A percentile compares a stretch with the other conserved stretches of the same genome.
These are phyloP conservation scores for Carcina quercana DNA, from an alignment of 2,888 invertebrate species.

Conservation along the genomic window DNA sequence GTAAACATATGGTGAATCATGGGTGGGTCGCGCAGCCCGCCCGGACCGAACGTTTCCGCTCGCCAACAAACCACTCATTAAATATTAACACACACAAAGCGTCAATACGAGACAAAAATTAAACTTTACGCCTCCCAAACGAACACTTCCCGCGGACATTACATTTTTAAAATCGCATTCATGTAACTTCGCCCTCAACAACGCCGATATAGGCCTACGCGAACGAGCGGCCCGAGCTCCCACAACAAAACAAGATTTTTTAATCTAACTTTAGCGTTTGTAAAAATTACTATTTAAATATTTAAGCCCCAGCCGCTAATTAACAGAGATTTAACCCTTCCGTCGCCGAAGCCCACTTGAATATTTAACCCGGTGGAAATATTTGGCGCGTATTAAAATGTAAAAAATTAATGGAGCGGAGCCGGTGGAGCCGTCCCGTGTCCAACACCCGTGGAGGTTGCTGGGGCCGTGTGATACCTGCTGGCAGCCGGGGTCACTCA, in stretches of 20 bases:
- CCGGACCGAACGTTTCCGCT: constrained; percentile 35
- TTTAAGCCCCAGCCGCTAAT: constrained; percentile 65
- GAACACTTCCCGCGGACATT: constrained; percentile 51
- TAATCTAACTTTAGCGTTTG: constrained; percentile 74
- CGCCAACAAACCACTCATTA: constrained; percentile 58
- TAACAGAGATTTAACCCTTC: constrained; percentile 74
- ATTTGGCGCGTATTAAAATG: constrained; percentile 73
- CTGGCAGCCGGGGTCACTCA: too few relatives aligned
- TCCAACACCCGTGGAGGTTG: too few relatives aligned
- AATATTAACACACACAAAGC: constrained; percentile 56
- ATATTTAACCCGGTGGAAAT: constrained; percentile 69
- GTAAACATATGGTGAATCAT: constrained; percentile 40
- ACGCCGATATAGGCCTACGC: constrained; percentile 64
- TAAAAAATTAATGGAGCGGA: constrained; percentile 65
- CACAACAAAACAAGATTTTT: constrained; percentile 61
- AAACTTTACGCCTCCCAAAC: constrained; percentile 61
- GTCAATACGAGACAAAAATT: constrained; percentile 57
- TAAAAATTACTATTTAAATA: constrained; percentile 75
- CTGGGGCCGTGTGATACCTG: too few relatives aligned
- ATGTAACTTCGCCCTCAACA: constrained; percentile 28
- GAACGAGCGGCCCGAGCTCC: constrained; percentile 33
- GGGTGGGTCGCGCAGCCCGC: constrained; percentile 17
- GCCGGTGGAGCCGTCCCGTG: constrained; percentile 36
- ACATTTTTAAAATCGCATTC: constrained; percentile 69
- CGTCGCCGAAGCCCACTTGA: constrained; percentile 66